Base-by-base conservation (phyloP, 2,113 vertebrate genomes). In the Cygnus atratus region DNA sequence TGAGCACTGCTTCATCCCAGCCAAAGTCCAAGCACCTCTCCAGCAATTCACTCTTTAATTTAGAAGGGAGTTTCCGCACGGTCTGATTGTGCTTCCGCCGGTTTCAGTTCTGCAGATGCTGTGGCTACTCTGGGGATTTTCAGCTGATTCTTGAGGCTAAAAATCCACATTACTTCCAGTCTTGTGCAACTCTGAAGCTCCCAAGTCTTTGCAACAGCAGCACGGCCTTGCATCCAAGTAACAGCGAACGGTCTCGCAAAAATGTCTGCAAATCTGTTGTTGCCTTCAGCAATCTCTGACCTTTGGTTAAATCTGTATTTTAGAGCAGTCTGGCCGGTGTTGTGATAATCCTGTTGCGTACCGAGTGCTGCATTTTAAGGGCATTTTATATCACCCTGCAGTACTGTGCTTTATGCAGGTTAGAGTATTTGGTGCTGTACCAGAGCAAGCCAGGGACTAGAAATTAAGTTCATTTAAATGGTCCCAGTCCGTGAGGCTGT, bases 291-390 rank as follows among this genome's bases (percentile, higher is more conserved):
- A 8, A 4, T 2, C 50, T 22, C 37, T 37, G 72, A 10, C 50
- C 2, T 0, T n/a, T 41, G 13, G 26, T 37, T 61, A 5, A 17
- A 9, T 21, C 39, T n/a, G 7, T 15, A 4, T 8, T 25, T 8
- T 28, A 35, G 46, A 72, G 59, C 35, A 5, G 9, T 3, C 26
- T 57, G 5, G n/a, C 14, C 4, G 22, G 57, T 10, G 20, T 55
- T 3, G 25, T 46, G 43, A 46, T 19, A 58, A 46, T 12, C 50
- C 25, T 5, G 1, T 24, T 8, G 0, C 20, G 20, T 13, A 6
- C 24, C 8, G 18, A 20, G 11, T 2, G 10, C 13, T 10, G 10
- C 16, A 1, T 28, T 48, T 37, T 39, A 17, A 28, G 61, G 61
- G 61, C 35, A 17, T 25, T 63, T 63, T 37, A 2, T 11, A 28